phyloP scores from a whole-genome alignment of 2,797 vertebrate species.

The Sebastes vulpes region DNA sequence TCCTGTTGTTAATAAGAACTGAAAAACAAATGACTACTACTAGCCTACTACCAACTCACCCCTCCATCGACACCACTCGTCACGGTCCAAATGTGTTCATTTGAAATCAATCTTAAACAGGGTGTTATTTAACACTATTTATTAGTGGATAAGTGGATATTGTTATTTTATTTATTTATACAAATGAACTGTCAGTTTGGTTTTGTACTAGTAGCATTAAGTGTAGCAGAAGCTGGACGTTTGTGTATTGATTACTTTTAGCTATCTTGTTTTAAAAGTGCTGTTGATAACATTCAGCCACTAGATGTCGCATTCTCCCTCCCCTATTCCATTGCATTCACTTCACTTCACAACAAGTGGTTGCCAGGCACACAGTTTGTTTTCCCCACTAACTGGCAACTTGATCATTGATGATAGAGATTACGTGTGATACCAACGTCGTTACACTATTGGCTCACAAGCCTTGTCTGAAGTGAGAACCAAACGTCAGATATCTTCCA shows the following conservation, averaged over 20 bases:
- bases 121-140: no score
- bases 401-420: no score
- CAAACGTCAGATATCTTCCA: no score
- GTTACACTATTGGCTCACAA: no score
- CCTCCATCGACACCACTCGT: not conserved
- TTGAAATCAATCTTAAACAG: not conserved
- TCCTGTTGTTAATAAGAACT: not conserved
- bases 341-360: no score
- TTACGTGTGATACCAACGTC: no score
- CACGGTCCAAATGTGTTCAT: not conserved
- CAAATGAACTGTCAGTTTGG: not conserved
- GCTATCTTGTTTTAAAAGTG: not conserved
- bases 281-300: no score
- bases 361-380: no score
- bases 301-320: no score
- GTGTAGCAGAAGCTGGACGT: not conserved
- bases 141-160: not conserved
- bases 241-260: not conserved
- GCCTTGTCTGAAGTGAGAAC: no score
- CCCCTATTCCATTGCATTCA: rapidly evolving
- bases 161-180: not conserved
- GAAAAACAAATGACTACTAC: no score
- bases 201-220: not conserved
- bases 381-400: no score
- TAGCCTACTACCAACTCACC: not conserved